Conservation (phyloP, 2,113 vertebrate genomes). For the Mesocricetus auratus region DNA sequence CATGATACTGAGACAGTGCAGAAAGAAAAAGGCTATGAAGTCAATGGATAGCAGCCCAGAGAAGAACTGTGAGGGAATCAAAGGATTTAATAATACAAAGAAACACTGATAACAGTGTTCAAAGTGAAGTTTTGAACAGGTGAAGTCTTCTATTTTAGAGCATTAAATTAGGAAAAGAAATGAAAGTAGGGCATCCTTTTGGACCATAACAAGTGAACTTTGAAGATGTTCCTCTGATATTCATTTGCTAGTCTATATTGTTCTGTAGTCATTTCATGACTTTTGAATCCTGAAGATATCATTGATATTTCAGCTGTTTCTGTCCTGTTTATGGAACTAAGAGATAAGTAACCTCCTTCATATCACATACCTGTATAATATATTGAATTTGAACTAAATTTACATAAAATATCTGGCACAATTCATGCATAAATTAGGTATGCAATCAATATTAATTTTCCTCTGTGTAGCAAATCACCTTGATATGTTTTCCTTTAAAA, state of each 20-base stretch:
- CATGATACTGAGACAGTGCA: neutral
- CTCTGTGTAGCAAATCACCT: neutral
- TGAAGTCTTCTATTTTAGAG: neutral
- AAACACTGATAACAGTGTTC: neutral
- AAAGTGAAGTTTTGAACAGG: slow-evolving; percentile 3
- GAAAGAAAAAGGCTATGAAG: neutral
- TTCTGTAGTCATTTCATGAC: neutral
- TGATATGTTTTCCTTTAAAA: neutral
- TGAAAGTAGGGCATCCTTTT: neutral
- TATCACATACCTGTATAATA: neutral
- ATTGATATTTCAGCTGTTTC: neutral
- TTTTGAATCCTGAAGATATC: neutral
- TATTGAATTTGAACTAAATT: slow-evolving; percentile 23
- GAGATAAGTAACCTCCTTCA: neutral
- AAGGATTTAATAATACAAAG: neutral
- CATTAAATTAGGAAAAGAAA: neutral
- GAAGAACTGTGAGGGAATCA: neutral
- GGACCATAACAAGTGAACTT: neutral
- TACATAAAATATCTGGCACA: neutral
- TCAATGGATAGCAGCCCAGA: neutral
- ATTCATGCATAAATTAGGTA: neutral
- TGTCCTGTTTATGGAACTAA: neutral
- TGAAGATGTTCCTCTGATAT: neutral
- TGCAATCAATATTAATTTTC: neutral
- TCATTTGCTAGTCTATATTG: neutral